phyloP scores from a whole-genome alignment of 2,797 vertebrate genomes.

The Heterohyrax brucei region DNA sequence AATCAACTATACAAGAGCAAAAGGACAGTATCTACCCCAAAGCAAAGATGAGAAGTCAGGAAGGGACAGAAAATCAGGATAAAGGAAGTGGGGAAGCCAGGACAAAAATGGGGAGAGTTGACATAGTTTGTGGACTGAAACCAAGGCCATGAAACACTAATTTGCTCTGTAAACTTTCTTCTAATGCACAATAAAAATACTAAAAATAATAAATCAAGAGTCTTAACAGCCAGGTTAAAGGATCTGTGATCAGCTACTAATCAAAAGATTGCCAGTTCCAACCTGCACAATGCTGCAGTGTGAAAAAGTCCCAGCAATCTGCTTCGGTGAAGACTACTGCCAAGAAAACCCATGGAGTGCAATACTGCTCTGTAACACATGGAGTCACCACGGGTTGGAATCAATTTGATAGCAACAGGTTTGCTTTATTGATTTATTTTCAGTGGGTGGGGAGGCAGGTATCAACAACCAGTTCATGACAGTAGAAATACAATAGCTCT shows the following conservation, averaged over 20 bases:
- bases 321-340: neutral
- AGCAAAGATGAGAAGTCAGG: too few relatives aligned
- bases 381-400: neutral
- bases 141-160: too few relatives aligned
- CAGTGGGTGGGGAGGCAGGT: neutral
- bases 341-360: neutral
- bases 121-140: too few relatives aligned
- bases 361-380: too few relatives aligned
- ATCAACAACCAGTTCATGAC: neutral
- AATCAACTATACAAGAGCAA: too few relatives aligned
- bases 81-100: too few relatives aligned
- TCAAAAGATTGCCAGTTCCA: neutral
- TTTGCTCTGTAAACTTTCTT: too few relatives aligned
- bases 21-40: too few relatives aligned
- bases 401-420: neutral
- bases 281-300: neutral
- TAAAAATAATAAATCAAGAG: neutral
- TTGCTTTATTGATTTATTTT: neutral
- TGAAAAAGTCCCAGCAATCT: too few relatives aligned
- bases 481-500: conserved; percentile 19
- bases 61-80: too few relatives aligned
- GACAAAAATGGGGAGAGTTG: too few relatives aligned
- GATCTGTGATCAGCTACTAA: neutral
- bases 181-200: too few relatives aligned
- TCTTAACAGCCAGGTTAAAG: neutral